phyloP scores from a whole-genome alignment of 2,888 invertebrate species.

The Tanypteryx hageni region DNA sequence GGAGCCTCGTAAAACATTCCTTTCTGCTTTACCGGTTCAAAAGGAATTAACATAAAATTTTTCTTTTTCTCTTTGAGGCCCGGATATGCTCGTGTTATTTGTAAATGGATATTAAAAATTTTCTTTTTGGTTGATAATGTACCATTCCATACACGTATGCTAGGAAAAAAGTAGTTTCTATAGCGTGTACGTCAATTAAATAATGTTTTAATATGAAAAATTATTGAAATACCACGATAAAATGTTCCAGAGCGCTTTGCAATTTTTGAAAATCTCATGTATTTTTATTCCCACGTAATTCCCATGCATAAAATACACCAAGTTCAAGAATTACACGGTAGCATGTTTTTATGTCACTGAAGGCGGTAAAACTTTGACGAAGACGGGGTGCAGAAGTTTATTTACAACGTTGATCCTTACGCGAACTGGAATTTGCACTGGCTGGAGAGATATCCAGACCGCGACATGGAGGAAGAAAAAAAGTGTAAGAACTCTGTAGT shows the following conservation, averaged over 20 bases:
- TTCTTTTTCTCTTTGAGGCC: background rate
- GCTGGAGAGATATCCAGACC: constrained; percentile 38
- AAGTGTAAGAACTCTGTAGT: background rate
- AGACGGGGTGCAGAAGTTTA: constrained; percentile 11
- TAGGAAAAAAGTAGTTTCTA: no score
- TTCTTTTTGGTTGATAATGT: no score
- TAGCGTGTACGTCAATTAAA: no score
- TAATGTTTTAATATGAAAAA: no score
- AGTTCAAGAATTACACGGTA: background rate
- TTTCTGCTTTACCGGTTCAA: background rate
- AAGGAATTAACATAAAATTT: background rate
- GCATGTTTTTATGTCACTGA: background rate
- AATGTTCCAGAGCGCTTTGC: no score
- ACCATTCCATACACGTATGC: no score
- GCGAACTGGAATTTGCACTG: constrained; percentile 34
- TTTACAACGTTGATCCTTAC: constrained; percentile 45
- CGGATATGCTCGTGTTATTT: no score
- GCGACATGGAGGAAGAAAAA: background rate
- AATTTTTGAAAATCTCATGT: no score
- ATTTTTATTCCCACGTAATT: background rate
- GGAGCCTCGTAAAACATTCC: background rate
- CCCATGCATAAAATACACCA: background rate
- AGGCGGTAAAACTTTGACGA: constrained; percentile 33
- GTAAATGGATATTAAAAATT: no score
- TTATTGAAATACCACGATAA: no score